Evolutionary conservation across 2,113 vertebrate species (phyloP).

Genomic region (Chascanopsetta lugubris): DNA sequence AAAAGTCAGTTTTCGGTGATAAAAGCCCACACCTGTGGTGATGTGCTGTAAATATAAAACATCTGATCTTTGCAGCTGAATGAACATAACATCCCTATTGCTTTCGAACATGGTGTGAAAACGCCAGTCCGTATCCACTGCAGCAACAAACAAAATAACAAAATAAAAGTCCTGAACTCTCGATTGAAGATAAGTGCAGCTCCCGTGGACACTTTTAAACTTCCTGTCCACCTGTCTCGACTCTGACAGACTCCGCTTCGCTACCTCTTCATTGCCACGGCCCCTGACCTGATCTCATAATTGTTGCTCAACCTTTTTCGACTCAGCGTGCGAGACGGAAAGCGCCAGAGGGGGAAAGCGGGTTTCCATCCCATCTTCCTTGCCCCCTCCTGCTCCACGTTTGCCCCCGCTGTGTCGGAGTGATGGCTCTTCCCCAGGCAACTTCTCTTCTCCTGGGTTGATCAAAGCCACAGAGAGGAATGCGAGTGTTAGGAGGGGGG

Average conservation of each 20-base stretch:
- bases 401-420: slow-evolving; percentile 58
- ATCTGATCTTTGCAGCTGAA: no score
- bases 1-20: no score
- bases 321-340: slow-evolving; percentile 28
- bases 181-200: neutral
- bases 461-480: slow-evolving; percentile 67
- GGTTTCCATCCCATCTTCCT: slow-evolving; percentile 53
- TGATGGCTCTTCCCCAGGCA: slow-evolving; percentile 53
- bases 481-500: slow-evolving; percentile 46
- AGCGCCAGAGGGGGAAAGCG: slow-evolving; percentile 46
- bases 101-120: no score
- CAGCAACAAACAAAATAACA: no score
- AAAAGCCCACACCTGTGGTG: no score
- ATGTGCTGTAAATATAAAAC: no score
- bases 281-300: slow-evolving; percentile 35
- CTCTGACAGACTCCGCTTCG: slow-evolving; percentile 7
- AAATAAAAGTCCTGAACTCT: neutral
- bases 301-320: slow-evolving; percentile 38
- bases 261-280: slow-evolving; percentile 9
- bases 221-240: slow-evolving; percentile 5
- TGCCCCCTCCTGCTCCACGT: slow-evolving; percentile 37
- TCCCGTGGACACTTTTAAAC: neutral
- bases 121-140: no score
- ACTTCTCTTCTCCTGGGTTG: slow-evolving; percentile 53
- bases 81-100: no score